These are phyloP conservation scores for Rotaria socialis DNA, from an alignment of 2,888 invertebrate species.

Conservation along the genomic window DNA sequence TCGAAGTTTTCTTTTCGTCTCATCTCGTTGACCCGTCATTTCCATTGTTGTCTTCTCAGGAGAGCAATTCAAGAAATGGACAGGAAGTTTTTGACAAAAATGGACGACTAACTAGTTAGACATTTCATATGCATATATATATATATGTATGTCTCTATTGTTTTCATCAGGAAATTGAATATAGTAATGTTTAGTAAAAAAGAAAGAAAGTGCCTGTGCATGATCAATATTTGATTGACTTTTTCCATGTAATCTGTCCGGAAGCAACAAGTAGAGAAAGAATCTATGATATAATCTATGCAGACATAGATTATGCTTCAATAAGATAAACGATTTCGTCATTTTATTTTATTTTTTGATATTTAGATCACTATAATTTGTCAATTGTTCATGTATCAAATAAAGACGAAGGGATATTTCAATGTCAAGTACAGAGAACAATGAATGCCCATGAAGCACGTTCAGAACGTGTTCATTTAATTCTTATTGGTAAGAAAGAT, in stretches of 20 bases:
- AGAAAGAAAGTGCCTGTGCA: not conserved
- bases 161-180: constrained; percentile 26
- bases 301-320: not conserved
- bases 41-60: constrained; percentile 27
- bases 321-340: not conserved
- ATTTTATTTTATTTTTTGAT: not conserved
- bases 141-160: not conserved
- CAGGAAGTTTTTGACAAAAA: constrained; percentile 29
- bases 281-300: not conserved
- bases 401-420: constrained; percentile 26
- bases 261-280: not conserved
- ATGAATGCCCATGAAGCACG: not conserved
- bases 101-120: not conserved
- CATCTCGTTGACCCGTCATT: constrained; percentile 21
- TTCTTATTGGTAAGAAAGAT: not conserved
- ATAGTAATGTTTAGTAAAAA: not conserved
- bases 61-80: constrained; percentile 9
- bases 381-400: constrained; percentile 22
- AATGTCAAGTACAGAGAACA: constrained; percentile 29
- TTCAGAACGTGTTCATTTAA: constrained; percentile 29
- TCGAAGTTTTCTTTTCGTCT: constrained; percentile 1
- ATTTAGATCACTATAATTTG: constrained; percentile 37
- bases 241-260: not conserved
- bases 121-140: not conserved
- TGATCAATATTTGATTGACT: not conserved